phyloP scores from a whole-genome alignment of 2,797 vertebrate genomes.

The Oreochromis grahami region DNA sequence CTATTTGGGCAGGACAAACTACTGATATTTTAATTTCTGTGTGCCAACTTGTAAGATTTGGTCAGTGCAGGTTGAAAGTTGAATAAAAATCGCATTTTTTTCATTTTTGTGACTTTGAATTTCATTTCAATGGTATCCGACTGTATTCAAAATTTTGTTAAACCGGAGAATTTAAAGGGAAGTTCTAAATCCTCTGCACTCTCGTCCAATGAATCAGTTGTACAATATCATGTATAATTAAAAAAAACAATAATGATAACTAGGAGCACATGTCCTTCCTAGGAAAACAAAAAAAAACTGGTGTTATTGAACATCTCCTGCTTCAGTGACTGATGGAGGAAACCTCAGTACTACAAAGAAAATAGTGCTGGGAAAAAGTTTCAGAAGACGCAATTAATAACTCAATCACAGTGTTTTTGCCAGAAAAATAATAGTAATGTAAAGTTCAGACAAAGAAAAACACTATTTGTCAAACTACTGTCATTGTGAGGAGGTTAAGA shows the following conservation, averaged over 20 bases:
- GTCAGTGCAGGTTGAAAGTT: not conserved
- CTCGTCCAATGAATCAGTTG: rapidly evolving
- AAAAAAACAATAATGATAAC: not conserved
- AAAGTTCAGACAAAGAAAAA: not conserved
- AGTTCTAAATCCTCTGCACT: not conserved
- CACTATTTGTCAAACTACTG: not conserved
- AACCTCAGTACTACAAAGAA: not conserved
- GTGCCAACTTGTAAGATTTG: not conserved
- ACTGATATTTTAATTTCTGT: not conserved
- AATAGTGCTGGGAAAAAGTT: not conserved
- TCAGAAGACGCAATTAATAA: not conserved
- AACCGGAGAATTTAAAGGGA: not conserved
- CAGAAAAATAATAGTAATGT: not conserved
- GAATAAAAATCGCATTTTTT: rapidly evolving
- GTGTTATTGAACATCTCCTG: not conserved
- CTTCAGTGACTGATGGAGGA: not conserved
- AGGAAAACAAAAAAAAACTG: not conserved
- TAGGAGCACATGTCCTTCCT: too few species aligned
- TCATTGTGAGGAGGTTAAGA: not conserved
- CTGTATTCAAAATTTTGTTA: not conserved
- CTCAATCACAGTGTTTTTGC: not conserved
- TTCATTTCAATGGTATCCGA: not conserved
- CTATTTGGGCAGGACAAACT: not conserved
- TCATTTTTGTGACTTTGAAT: not conserved
- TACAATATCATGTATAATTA: not conserved